Conservation (phyloP, 2,113 vertebrate species). For the Pseudopipra pipra region DNA sequence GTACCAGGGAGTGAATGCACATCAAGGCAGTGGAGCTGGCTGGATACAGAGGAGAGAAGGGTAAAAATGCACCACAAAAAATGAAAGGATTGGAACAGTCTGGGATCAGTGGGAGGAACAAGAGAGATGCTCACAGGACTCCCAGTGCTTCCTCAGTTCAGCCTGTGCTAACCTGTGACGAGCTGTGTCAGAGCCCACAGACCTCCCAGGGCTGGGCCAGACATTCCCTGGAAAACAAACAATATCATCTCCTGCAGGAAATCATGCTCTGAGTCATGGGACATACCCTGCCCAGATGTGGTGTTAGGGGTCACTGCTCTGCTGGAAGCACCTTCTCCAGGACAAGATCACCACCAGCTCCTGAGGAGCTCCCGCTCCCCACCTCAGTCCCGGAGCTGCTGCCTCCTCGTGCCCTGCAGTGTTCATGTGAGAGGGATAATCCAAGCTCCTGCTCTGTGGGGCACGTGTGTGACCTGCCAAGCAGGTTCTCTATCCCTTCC, state of each 20-base stretch:
- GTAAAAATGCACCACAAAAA: neutral
- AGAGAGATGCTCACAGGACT: neutral
- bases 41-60: neutral
- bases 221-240: neutral
- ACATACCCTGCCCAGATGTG: neutral
- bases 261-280: neutral
- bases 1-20: neutral
- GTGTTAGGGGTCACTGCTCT: fast-evolving
- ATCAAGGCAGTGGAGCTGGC: neutral
- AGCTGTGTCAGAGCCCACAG: neutral
- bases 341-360: fast-evolving
- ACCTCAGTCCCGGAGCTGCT: fast-evolving
- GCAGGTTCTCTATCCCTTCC: neutral
- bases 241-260: neutral
- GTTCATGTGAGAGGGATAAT: fast-evolving
- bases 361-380: neutral
- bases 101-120: too few species aligned
- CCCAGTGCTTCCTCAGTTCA: neutral
- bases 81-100: fast-evolving
- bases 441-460: fast-evolving
- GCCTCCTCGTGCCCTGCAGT: fast-evolving
- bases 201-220: neutral
- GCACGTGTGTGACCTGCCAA: neutral
- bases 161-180: neutral
- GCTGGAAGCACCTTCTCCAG: neutral